Conservation (phyloP, 1,140 invertebrate genomes). For the Choristoneura fumiferana region DNA sequence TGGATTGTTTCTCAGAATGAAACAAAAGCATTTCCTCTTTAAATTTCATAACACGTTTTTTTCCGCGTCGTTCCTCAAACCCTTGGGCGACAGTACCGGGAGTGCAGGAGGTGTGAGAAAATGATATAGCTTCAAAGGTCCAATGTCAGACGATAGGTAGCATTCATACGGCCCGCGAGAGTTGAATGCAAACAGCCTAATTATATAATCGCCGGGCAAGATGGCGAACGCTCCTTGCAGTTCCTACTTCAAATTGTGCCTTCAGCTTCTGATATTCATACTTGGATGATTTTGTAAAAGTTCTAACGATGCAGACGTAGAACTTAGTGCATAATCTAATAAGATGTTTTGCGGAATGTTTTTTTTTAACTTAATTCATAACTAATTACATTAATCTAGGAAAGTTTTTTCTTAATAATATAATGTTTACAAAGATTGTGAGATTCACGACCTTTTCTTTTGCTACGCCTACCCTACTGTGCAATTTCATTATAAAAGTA, state of each 20-base stretch:
- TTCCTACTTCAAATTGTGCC: slow-evolving; percentile 37
- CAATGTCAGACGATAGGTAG: slow-evolving; percentile 76
- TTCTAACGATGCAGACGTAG: slow-evolving; percentile 3
- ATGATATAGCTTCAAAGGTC: slow-evolving; percentile 75
- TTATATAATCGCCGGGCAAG: slow-evolving; percentile 57
- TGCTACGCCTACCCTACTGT: too few species aligned
- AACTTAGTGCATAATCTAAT: neutral
- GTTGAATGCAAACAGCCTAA: slow-evolving; percentile 71
- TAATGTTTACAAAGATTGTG: too few species aligned
- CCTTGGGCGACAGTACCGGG: slow-evolving; percentile 27
- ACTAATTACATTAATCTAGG: too few species aligned
- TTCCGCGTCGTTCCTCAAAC: slow-evolving; percentile 36
- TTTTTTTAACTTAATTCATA: too few species aligned
- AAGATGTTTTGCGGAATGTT: too few species aligned
- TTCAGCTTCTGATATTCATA: slow-evolving; percentile 36
- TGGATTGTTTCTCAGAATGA: slow-evolving; percentile 14
- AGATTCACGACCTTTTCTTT: too few species aligned
- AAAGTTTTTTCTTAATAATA: too few species aligned
- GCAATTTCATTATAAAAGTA: too few species aligned
- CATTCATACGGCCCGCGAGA: slow-evolving; percentile 67
- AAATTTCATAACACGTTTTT: slow-evolving; percentile 53
- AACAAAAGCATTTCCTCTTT: slow-evolving; percentile 32
- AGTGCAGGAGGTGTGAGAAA: slow-evolving; percentile 58
- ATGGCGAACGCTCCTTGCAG: slow-evolving; percentile 47
- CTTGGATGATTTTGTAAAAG: slow-evolving; percentile 30